Percentiles rank a stretch among this genome's conserved stretches.
Evolutionary conservation across 2,113 vertebrate genomes (phyloP).

Genomic region (Mustela nigripes): DNA sequence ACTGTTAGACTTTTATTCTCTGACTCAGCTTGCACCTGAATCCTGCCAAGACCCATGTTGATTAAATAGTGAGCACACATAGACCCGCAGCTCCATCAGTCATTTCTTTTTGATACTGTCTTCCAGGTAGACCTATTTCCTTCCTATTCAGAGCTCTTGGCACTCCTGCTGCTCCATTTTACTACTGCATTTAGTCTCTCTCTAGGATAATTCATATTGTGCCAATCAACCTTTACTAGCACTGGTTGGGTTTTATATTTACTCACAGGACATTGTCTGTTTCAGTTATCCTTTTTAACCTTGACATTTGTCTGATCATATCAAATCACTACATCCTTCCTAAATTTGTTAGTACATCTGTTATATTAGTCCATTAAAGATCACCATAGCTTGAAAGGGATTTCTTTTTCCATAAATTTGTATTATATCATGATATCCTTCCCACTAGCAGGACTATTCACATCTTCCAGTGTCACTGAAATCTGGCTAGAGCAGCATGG

Average conservation of each 20-base stretch:
- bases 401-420: background rate
- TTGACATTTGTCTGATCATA: constrained; percentile 55
- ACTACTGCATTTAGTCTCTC: constrained; percentile 54
- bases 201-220: background rate
- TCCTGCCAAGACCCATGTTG: constrained; percentile 18
- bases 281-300: constrained; percentile 35
- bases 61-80: background rate
- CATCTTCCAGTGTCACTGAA: background rate
- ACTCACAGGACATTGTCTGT: background rate
- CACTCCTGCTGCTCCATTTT: constrained; percentile 41
- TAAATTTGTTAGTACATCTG: background rate
- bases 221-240: constrained; percentile 23
- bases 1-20: constrained; percentile 64
- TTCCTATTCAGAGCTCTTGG: constrained; percentile 55
- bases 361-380: background rate
- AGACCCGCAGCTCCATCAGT: background rate
- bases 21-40: constrained; percentile 60
- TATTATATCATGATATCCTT: background rate
- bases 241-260: constrained; percentile 66
- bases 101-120: constrained; percentile 56
- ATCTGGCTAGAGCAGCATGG: background rate
- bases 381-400: background rate
- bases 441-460: background rate
- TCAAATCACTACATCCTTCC: constrained; percentile 28
- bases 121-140: constrained; percentile 46